Evolutionary conservation across 1,140 invertebrate genomes (phyloP), one percentile per base, ranked within the genome.

Genomic region (Zophobas morio): DNA sequence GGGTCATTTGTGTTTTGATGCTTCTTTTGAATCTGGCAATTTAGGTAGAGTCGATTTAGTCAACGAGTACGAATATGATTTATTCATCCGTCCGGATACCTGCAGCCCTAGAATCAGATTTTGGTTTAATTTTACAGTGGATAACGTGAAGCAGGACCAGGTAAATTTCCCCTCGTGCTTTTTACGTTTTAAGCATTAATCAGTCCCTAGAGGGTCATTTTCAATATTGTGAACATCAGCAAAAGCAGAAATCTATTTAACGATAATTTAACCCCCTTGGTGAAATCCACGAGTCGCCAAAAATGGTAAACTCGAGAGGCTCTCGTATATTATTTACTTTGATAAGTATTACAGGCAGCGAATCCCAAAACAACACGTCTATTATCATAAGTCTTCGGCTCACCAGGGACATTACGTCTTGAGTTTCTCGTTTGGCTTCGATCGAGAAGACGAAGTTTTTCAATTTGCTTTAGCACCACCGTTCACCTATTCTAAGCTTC

Each of bases 61-160:
- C 76, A 95, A 94, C 0, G 97, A 98, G 83, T 94, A 93, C 85
- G 98, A 99, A 86, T 99, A 99, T 87, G 98, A 99, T 87, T 89
- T 99, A 4, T 99, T 96, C 88, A 93, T 99, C 47, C 88, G 98
- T 57, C 98, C 98, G 0, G 98, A 99, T 86, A 98, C 97, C 0
- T 98, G 97, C 85, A 96, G 97, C 86, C 97, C 97, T 0, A 90
- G 96, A 39, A 92, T 96, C 72, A 89, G 98, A 49, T 93, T 99
- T 75, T 99, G 98, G 98, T 99, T 99, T 86, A 98, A 99, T 87
- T 99, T 99, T 84, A 97, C 96, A 0, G 97, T 99, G 6, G 97
- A 99, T 86, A 99, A 99, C 88, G 96, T 97, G 0, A 94, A 95
- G 78, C 88, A 93, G 37, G 96, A 99, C 85, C 98, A 97, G 90